Evolutionary conservation across 2,797 vertebrate genomes (phyloP).

Genomic region (Heliangelus exortis): DNA sequence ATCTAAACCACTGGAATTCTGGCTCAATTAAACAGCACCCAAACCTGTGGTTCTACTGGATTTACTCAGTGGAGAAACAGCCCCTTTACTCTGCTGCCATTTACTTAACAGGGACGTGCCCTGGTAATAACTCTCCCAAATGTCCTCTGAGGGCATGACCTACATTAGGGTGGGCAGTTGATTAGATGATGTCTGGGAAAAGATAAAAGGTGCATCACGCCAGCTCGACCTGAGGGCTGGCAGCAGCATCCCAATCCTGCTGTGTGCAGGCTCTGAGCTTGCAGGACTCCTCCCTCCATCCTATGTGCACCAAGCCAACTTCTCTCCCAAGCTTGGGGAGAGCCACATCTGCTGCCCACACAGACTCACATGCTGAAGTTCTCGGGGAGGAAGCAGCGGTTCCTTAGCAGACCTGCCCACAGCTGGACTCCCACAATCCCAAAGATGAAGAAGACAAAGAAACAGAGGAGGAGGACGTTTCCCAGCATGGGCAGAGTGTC

Average conservation of each 20-base stretch:
- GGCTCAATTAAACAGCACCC: conserved; percentile 57
- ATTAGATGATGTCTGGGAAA: neutral
- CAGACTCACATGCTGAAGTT: conserved; percentile 95
- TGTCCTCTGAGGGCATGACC: neutral
- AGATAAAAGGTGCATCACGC: neutral
- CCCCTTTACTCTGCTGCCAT: neutral
- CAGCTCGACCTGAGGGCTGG: neutral
- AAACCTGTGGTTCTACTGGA: conserved; percentile 29
- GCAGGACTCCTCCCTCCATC: neutral
- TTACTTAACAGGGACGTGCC: neutral
- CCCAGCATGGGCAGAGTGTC: conserved; percentile 91
- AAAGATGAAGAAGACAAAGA: conserved; percentile 93
- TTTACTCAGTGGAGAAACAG: neutral
- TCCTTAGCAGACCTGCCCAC: conserved; percentile 90
- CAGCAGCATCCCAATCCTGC: neutral
- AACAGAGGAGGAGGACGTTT: conserved; percentile 90
- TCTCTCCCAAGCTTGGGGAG: neutral
- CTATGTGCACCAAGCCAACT: neutral
- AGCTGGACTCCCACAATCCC: conserved; percentile 91
- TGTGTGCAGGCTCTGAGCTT: neutral
- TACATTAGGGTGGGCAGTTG: neutral
- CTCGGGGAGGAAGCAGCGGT: conserved; percentile 90
- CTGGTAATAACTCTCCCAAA: neutral
- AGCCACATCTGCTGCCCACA: neutral
- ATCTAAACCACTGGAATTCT: conserved; percentile 62